Evolutionary conservation across 2,888 invertebrate species (phyloP), one percentile per base, ranked within the genome.

Genomic region (Carpatolechia fugitivella): DNA sequence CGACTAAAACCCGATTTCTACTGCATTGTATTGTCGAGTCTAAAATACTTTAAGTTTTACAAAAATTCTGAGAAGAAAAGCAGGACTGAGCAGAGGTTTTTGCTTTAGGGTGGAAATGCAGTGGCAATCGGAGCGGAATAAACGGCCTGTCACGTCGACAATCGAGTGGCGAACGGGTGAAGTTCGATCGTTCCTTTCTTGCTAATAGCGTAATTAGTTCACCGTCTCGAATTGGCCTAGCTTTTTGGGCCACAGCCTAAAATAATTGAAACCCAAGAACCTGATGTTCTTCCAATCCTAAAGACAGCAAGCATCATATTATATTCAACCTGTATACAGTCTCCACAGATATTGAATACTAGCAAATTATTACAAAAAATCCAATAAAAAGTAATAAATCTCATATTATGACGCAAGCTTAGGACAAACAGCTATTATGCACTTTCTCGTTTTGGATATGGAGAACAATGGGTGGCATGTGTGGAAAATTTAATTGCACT

Each of bases 201-300:
- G 29, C 44, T 55, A 46, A 55, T 55, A 36, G 51, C 35, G 41
- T 50, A 55, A 51, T 51, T 44, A 51, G 55, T 50, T 44, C 8
- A 13, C 46, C 14, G 7, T 8, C 29, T 24, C 18, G 11, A 7
- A 24, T 24, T 1, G 36, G 14, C 36, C 36, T 18, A 24, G 24
- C 24, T 24, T 24, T 33, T 3, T 33, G 5, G 5, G 8, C 29
- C 44, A 13, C 29, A 44, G 44, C 3, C 40, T 41, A 11, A 41
- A 41, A 41, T 41, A 24, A 24, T 24, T 24, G 24, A 3, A 24
- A 24, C 6, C 3, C 3, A 4, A 24, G 24, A 24, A 24, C 3
- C n/a, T n/a, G n/a, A n/a, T n/a, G n/a, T n/a, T n/a, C n/a, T n/a
- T n/a, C n/a, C n/a, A n/a, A n/a, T n/a, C n/a, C n/a, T n/a, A n/a